Evolutionary conservation across 2,888 invertebrate species (phyloP), one percentile per base, ranked within the genome.

Genomic region (Beris morrisii): DNA sequence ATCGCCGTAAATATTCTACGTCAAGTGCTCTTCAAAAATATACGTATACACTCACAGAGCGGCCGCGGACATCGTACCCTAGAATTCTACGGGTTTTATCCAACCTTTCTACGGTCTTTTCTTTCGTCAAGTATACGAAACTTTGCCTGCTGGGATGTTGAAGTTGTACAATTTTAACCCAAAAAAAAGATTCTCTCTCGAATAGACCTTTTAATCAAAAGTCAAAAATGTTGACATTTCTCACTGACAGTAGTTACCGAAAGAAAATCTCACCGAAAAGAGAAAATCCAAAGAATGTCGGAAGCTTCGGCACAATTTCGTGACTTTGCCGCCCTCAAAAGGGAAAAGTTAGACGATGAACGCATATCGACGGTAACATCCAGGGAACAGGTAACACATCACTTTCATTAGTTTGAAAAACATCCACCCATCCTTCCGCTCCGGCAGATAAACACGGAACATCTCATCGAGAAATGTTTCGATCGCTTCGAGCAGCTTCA

Each of bases 311-410:
- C 59, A 11, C 28, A 65, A 13, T 76, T 80, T 70, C 77, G 81
- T 9, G 75, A 78, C 69, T 78, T 76, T 67, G 65, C 70, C 53
- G 66, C 71, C 44, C 67, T 80, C 0, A 78, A 78, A 67, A 70
- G 64, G 50, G 82, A 84, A 72, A 80, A 78, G 70, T 87, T 84
- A 74, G 82, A 88, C 73, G 84, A 85, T 72, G 89, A 90, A 77
- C 83, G 83, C 69, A 74, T 83, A 59, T 78, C 82, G 65, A 87
- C 87, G 43, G 74, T 77, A 52, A 85, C 87, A 44, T 86, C 87
- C 31, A 74, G 81, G 50, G 86, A 87, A 73, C 88, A 88, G 82
- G 87, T 86, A 78, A 74, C 12, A 32, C 15, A 31, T 50, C 12
- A 38, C 13, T 28, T 53, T 3, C 52, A 53, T 32, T 32, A 32